phyloP scores from a whole-genome alignment of 2,113 vertebrate genomes.

The Vireo altiloquus region DNA sequence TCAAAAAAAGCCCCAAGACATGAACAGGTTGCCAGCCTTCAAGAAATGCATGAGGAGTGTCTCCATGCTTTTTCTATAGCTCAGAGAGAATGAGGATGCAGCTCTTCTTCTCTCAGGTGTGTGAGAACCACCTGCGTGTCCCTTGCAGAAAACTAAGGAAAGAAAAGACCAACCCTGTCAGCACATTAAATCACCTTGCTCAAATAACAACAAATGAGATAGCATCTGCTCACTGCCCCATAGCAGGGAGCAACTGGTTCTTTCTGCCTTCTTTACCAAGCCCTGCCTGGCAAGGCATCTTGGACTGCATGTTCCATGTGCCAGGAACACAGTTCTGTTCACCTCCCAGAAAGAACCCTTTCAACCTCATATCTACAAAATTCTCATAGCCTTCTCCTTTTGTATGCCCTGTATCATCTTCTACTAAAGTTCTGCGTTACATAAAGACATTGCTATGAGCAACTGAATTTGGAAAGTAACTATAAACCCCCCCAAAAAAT shows the following conservation, averaged over 20 bases:
- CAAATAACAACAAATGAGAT: not conserved
- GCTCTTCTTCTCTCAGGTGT: not conserved
- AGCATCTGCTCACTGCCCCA: not conserved
- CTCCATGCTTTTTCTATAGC: not conserved
- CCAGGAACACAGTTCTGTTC: not conserved
- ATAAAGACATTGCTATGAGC: not conserved
- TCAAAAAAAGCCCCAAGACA: not conserved
- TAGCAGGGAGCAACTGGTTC: not conserved
- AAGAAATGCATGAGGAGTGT: not conserved
- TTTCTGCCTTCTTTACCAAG: not conserved
- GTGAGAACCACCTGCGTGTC: not conserved
- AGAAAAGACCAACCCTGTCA: not conserved
- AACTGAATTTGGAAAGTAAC: not conserved
- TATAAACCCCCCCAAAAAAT: not conserved
- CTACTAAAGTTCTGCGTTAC: not conserved
- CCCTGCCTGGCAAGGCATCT: not conserved
- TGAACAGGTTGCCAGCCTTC: not conserved
- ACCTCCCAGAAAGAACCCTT: not conserved
- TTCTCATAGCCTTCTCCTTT: not conserved
- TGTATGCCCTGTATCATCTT: not conserved
- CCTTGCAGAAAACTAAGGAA: not conserved
- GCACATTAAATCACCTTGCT: not conserved
- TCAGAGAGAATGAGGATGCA: not conserved
- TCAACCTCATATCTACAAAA: not conserved
- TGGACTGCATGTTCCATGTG: fast-evolving